These are phyloP conservation scores for Thaleichthys pacificus DNA, from an alignment of 2,797 vertebrate genomes.

Conservation along the genomic window DNA sequence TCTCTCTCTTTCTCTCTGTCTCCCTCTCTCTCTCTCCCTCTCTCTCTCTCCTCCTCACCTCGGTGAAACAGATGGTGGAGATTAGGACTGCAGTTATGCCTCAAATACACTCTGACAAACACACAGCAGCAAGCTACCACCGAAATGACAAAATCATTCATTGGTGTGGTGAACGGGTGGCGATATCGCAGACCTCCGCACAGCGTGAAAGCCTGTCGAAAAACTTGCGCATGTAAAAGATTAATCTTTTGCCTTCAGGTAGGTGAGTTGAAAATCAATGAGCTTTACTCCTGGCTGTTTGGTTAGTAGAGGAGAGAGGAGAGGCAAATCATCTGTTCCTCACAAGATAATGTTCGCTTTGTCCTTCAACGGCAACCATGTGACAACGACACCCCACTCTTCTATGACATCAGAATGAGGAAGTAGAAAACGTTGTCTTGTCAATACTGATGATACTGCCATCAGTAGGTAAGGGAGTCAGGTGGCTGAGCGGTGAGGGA, in stretches of 20 bases:
- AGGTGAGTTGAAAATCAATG: conserved; percentile 80
- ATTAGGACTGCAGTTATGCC: conserved; percentile 83
- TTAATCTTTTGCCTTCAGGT: conserved; percentile 85
- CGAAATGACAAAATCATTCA: conserved; percentile 92
- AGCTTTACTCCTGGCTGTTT: conserved; percentile 70
- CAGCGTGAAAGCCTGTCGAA: conserved; percentile 86
- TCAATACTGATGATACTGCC: conserved; percentile 34
- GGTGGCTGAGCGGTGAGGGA: no score
- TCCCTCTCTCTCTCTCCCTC: conserved; percentile 16
- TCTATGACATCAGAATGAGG: conserved; percentile 39
- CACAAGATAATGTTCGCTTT: conserved; percentile 43
- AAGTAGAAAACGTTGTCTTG: conserved; percentile 45
- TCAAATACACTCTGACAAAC: conserved; percentile 81
- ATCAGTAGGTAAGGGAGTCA: background rate
- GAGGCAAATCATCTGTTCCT: conserved; percentile 51
- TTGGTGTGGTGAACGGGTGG: conserved; percentile 83
- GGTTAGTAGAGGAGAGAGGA: conserved; percentile 51
- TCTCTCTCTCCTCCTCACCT: conserved; percentile 46
- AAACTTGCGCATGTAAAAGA: conserved; percentile 83
- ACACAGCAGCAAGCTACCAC: conserved; percentile 75
- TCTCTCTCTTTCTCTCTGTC: conserved; percentile 37
- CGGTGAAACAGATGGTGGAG: conserved; percentile 89
- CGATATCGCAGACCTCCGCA: conserved; percentile 81
- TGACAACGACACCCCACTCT: conserved; percentile 54
- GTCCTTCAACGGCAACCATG: conserved; percentile 71